Conservation (phyloP, 1,140 invertebrate genomes). For the Platyura marginata region DNA sequence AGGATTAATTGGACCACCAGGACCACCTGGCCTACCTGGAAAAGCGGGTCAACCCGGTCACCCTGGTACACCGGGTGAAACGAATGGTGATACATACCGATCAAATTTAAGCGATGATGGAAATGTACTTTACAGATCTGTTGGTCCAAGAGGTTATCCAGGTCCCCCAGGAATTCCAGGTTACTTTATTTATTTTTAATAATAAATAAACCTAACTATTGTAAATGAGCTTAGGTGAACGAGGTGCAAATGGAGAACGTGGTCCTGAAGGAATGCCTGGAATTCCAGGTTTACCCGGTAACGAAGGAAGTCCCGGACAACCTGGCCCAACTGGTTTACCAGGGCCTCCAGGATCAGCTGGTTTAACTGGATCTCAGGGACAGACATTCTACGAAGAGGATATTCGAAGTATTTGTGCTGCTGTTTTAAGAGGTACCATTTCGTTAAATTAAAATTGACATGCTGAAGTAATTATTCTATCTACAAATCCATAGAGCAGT, state of each 20-base stretch:
- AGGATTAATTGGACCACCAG: conserved; percentile 42
- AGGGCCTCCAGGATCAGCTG: conserved; percentile 9
- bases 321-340: conserved; percentile 8
- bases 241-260: conserved; percentile 8
- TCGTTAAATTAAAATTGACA: neutral
- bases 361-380: conserved; percentile 9
- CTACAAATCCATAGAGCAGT: conserved; percentile 5
- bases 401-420: conserved; percentile 8
- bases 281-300: conserved; percentile 5
- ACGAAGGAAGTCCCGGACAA: conserved; percentile 6
- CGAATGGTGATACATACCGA: too few species aligned
- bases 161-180: neutral
- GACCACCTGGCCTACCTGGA: conserved; percentile 24
- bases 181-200: too few species aligned
- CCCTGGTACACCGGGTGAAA: conserved; percentile 36
- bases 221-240: too few species aligned
- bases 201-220: too few species aligned
- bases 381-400: neutral
- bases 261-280: conserved; percentile 6
- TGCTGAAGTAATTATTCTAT: neutral
- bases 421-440: conserved; percentile 6
- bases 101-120: too few species aligned
- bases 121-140: conserved; percentile 1
- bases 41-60: conserved; percentile 34
- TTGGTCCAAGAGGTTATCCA: neutral